Percentiles rank a stretch among this genome's conserved stretches.
Evolutionary conservation across 2,797 vertebrate species (phyloP).

Genomic region (Varecia variegata): DNA sequence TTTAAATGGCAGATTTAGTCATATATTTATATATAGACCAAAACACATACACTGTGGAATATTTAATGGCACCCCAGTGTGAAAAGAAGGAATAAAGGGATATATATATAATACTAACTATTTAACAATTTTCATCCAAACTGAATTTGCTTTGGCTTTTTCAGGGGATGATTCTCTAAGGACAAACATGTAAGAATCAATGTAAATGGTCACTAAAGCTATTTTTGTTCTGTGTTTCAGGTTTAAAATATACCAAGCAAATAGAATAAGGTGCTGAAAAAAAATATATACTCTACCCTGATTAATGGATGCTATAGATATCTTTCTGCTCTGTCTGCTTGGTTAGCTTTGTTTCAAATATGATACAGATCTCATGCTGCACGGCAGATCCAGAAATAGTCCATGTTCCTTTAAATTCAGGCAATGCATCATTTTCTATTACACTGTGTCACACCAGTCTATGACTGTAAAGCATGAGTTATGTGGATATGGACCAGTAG

Average conservation of each 20-base stretch:
- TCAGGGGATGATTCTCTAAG: conserved; percentile 44
- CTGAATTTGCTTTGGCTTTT: conserved; percentile 42
- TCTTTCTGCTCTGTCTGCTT: conserved; percentile 85
- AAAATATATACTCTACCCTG: conserved; percentile 78
- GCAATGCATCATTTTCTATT: conserved; percentile 88
- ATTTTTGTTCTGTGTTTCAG: conserved; percentile 67
- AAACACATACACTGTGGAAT: background rate
- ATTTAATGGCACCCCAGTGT: background rate
- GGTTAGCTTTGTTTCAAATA: conserved; percentile 87
- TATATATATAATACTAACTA: background rate
- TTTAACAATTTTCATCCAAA: conserved; percentile 51
- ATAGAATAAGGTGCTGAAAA: conserved; percentile 62
- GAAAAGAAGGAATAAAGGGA: background rate
- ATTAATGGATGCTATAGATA: conserved; percentile 86
- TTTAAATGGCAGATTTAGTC: conserved; percentile 28
- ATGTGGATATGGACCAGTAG: conserved; percentile 82
- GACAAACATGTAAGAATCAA: background rate
- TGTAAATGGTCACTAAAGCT: conserved; percentile 56
- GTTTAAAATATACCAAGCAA: conserved; percentile 75
- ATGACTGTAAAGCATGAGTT: conserved; percentile 85
- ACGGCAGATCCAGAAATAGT: conserved; percentile 84
- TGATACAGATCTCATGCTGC: conserved; percentile 86
- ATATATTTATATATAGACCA: background rate
- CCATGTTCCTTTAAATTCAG: conserved; percentile 87
- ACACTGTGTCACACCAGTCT: conserved; percentile 84